phyloP scores from a whole-genome alignment of 53 echinoderm and acorn worm species.

The Actinopyga echinites region DNA sequence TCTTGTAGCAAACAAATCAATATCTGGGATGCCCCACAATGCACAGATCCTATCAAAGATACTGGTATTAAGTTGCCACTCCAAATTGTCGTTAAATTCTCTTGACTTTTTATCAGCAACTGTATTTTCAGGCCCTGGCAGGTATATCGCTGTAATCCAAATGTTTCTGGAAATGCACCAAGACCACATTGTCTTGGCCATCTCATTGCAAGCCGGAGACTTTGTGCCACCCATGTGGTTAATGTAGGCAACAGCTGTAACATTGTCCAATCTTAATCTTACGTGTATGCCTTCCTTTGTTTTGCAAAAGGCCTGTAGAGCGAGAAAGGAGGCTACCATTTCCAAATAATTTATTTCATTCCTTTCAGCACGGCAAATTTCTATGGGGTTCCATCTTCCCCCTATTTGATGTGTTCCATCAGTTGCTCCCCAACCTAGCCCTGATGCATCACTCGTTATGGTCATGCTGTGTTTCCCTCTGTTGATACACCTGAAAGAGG shows the following conservation, averaged over 20 bases:
- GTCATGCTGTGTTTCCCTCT: background rate
- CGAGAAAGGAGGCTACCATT: constrained; percentile 30
- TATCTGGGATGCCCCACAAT: constrained; percentile 32
- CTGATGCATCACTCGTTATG: constrained; percentile 37
- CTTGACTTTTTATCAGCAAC: constrained; percentile 55
- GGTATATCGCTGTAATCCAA: constrained; percentile 42
- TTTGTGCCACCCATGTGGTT: constrained; percentile 55
- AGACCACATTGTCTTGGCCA: constrained; percentile 53
- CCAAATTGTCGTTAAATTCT: constrained; percentile 51
- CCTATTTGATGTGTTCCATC: constrained; percentile 9
- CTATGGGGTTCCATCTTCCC: constrained; percentile 40
- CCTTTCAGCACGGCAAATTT: background rate
- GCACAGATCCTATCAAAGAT: constrained; percentile 22
- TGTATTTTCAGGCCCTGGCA: constrained; percentile 58
- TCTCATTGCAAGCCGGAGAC: constrained; percentile 52
- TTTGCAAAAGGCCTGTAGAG: constrained; percentile 36
- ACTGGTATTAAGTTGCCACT: constrained; percentile 47
- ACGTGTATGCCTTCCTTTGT: constrained; percentile 4
- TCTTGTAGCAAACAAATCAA: constrained; percentile 61
- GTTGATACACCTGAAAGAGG: background rate
- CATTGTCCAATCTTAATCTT: background rate
- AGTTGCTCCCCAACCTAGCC: constrained; percentile 47
- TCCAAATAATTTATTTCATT: constrained; percentile 46
- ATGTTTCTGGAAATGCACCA: constrained; percentile 49
- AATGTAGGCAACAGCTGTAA: constrained; percentile 53